These are phyloP conservation scores for Limnephilus auricula DNA, from an alignment of 2,888 invertebrate genomes.

Conservation along the genomic window DNA sequence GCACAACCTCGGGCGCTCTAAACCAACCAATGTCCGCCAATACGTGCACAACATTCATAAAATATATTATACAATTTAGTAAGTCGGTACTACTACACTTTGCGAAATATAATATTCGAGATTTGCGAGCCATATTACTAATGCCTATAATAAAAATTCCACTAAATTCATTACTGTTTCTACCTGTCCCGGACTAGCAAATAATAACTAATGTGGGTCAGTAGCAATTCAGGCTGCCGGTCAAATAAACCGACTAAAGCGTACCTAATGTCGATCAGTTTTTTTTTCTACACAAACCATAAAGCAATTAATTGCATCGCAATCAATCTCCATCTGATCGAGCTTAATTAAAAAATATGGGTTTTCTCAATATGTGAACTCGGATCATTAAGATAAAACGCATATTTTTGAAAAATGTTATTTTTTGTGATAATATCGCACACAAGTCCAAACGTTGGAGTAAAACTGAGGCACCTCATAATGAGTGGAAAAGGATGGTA, in stretches of 20 bases:
- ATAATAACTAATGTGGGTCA: constrained; percentile 27
- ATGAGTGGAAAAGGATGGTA: too few relatives aligned
- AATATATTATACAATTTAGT: neutral
- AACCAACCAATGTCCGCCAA: neutral
- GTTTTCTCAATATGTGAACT: neutral
- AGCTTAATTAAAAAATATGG: neutral
- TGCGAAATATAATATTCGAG: constrained; percentile 3
- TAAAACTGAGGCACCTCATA: too few relatives aligned
- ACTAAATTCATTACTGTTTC: constrained; percentile 25
- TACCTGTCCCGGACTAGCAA: neutral
- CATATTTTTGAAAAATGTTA: neutral
- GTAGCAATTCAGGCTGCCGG: constrained; percentile 4
- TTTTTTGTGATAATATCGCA: neutral
- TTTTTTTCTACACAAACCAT: neutral
- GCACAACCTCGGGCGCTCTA: neutral
- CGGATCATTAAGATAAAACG: neutral
- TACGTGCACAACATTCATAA: neutral
- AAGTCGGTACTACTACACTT: neutral
- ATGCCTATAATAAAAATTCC: constrained; percentile 28
- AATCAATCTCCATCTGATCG: neutral
- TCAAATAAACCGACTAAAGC: neutral
- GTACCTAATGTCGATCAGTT: neutral
- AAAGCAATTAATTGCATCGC: neutral
- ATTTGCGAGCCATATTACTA: neutral
- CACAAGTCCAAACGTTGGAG: neutral